Evolutionary conservation across 2,888 invertebrate genomes (phyloP).

Genomic region (Bombylius major): DNA sequence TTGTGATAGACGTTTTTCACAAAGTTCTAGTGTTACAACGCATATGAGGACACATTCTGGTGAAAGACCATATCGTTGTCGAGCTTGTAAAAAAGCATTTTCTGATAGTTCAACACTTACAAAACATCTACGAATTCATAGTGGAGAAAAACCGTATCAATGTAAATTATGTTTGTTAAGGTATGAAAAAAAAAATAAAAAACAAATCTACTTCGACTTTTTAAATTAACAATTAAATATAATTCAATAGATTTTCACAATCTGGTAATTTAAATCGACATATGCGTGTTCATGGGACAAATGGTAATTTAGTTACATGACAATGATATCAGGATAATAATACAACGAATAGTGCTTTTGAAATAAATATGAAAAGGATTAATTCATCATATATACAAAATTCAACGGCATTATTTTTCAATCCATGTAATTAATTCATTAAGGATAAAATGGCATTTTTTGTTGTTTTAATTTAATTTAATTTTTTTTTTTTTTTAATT

Average conservation of each 20-base stretch:
- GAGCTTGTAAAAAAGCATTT: conserved; percentile 95
- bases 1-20: conserved; percentile 93
- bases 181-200: conserved; percentile 21
- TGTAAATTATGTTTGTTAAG: conserved; percentile 90
- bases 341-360: neutral
- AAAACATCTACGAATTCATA: conserved; percentile 84
- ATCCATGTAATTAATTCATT: neutral
- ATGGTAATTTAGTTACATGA: conserved; percentile 49
- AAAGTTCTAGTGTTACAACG: conserved; percentile 89
- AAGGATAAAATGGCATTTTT: neutral
- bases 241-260: conserved; percentile 66
- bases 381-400: neutral
- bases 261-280: conserved; percentile 98
- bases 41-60: conserved; percentile 99
- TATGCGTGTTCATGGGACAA: conserved; percentile 89
- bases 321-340: conserved; percentile 27
- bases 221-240: neutral
- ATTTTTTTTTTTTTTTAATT: no score
- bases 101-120: conserved; percentile 97
- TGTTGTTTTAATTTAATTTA: no score
- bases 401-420: neutral
- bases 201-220: neutral
- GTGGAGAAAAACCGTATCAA: conserved; percentile 89
- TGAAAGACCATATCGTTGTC: conserved; percentile 92
- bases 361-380: neutral